phyloP scores from a whole-genome alignment of 1,140 invertebrate species.

The Diachasmimorpha longicaudata region DNA sequence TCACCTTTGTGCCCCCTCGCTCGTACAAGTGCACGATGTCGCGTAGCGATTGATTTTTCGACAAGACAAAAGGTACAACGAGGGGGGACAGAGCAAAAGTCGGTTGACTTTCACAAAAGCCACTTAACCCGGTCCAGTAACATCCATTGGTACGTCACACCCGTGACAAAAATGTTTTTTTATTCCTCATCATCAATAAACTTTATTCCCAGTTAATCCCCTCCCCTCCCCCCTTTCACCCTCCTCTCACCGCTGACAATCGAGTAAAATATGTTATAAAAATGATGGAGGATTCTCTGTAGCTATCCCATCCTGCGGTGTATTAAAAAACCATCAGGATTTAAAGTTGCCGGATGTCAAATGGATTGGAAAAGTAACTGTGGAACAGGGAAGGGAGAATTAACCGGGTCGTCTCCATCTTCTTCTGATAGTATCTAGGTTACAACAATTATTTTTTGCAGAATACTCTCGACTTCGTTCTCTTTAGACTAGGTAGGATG shows the following conservation, averaged over 20 bases:
- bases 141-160: slow-evolving; percentile 54
- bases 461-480: slow-evolving; percentile 13
- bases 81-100: neutral
- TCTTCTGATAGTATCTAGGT: slow-evolving; percentile 5
- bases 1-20: neutral
- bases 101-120: slow-evolving; percentile 56
- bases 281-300: neutral
- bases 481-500: neutral
- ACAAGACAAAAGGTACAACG: slow-evolving; percentile 6
- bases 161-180: slow-evolving; percentile 39
- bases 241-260: too few relatives aligned
- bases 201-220: neutral
- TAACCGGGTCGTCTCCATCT: slow-evolving; percentile 14
- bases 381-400: neutral
- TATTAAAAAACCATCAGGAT: neutral
- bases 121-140: slow-evolving; percentile 63
- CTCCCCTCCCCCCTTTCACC: too few relatives aligned
- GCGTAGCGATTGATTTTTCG: slow-evolving; percentile 13
- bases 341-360: slow-evolving; percentile 5
- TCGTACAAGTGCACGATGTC: neutral
- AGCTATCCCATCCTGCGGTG: neutral
- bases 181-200: slow-evolving; percentile 25
- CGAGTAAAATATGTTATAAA: too few relatives aligned
- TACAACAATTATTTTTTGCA: slow-evolving; percentile 19
- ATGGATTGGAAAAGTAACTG: neutral